Evolutionary conservation across 2,113 vertebrate genomes (phyloP).

Genomic region (Cyprinus carpio): DNA sequence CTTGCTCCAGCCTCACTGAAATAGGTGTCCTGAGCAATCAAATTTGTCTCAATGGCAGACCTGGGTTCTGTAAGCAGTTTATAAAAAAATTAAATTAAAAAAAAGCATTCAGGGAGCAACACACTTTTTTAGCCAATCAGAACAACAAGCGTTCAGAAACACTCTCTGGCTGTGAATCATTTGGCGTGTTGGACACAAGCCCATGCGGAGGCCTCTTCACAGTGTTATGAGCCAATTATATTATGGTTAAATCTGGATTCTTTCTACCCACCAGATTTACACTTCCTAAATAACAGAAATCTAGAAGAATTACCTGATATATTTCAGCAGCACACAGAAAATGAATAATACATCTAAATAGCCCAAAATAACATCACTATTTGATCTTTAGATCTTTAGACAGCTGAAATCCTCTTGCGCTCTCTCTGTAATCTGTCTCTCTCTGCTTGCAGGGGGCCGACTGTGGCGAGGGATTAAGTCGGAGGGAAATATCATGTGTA

Average conservation of each 20-base stretch:
- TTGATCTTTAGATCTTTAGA: neutral
- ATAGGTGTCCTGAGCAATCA: no score
- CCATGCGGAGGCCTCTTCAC: neutral
- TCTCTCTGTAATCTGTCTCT: neutral
- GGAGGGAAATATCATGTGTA: constrained; percentile 82
- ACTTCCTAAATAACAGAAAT: neutral
- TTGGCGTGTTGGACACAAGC: neutral
- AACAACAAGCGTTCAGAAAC: neutral
- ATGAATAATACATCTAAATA: neutral
- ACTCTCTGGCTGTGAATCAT: constrained; percentile 10
- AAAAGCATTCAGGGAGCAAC: neutral
- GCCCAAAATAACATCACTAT: neutral
- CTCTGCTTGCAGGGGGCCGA: constrained; percentile 80
- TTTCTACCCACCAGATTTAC: neutral
- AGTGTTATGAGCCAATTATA: constrained; percentile 11
- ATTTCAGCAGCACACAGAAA: neutral
- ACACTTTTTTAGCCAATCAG: neutral
- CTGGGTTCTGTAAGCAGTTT: no score
- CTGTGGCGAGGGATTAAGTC: constrained; percentile 88
- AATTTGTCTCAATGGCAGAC: no score
- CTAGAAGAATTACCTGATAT: neutral
- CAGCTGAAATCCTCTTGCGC: neutral
- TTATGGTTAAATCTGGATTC: constrained; percentile 11
- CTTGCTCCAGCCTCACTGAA: no score
- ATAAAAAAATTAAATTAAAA: neutral